These are phyloP conservation scores for Lates japonicus DNA, from an alignment of 2,797 vertebrate species.

Conservation along the genomic window DNA sequence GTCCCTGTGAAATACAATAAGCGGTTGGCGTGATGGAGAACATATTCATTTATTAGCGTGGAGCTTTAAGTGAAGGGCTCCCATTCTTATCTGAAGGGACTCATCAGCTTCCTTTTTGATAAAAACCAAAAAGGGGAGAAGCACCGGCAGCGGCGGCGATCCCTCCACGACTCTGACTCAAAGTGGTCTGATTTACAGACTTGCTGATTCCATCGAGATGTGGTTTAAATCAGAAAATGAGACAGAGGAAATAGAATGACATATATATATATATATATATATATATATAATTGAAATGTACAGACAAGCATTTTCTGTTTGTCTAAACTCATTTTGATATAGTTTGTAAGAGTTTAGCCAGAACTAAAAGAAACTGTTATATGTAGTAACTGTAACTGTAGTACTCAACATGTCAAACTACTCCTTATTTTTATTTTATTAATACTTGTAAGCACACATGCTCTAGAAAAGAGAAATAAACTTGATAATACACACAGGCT, in stretches of 20 bases:
- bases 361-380: neutral
- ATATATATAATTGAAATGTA: constrained; percentile 35
- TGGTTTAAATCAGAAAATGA: constrained; percentile 68
- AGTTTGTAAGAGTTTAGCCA: constrained; percentile 37
- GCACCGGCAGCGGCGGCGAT: constrained; percentile 36
- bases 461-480: neutral
- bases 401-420: neutral
- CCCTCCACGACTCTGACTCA: constrained; percentile 34
- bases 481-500: neutral
- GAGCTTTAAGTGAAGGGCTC: constrained; percentile 77
- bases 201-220: constrained; percentile 61
- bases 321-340: constrained; percentile 57
- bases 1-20: constrained; percentile 84
- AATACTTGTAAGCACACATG: neutral
- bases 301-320: constrained; percentile 35
- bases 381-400: neutral
- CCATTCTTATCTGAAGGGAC: constrained; percentile 78
- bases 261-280: constrained; percentile 23
- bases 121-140: constrained; percentile 55
- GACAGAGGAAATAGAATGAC: constrained; percentile 50
- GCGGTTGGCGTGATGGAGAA: constrained; percentile 83
- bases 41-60: constrained; percentile 83
- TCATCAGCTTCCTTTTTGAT: constrained; percentile 75
- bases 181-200: constrained; percentile 74
- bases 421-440: neutral